These are phyloP conservation scores for Holacanthella duospinosa DNA, from an alignment of 2,888 invertebrate species.

Conservation along the genomic window DNA sequence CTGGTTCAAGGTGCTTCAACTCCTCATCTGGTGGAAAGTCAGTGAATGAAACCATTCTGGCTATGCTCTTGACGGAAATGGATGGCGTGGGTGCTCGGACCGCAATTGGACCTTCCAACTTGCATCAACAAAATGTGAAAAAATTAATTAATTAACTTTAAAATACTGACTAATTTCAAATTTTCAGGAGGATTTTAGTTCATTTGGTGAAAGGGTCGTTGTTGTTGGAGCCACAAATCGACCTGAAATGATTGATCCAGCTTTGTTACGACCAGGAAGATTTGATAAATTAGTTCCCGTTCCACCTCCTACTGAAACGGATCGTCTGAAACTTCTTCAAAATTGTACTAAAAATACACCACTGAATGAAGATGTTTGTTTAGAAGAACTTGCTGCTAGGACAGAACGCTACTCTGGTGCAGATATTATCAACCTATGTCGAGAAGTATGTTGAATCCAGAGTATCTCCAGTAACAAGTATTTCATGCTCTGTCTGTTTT, in stretches of 20 bases:
- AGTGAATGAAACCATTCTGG: slow-evolving; percentile 47
- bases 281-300: slow-evolving; percentile 54
- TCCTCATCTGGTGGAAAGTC: slow-evolving; percentile 30
- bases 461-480: background rate
- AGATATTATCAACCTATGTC: slow-evolving; percentile 52
- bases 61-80: slow-evolving; percentile 55
- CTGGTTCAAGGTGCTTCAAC: slow-evolving; percentile 40
- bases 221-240: slow-evolving; percentile 57
- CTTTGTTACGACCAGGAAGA: slow-evolving; percentile 53
- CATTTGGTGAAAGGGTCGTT: slow-evolving; percentile 42
- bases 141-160: no score
- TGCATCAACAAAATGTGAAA: background rate
- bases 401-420: slow-evolving; percentile 53
- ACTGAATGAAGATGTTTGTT: slow-evolving; percentile 42
- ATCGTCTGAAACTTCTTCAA: slow-evolving; percentile 46
- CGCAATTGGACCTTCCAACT: background rate
- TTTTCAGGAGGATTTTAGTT: background rate
- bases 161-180: background rate
- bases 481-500: background rate
- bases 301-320: slow-evolving; percentile 49
- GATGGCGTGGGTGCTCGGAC: slow-evolving; percentile 51
- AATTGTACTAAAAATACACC: slow-evolving; percentile 44
- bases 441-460: slow-evolving; percentile 43
- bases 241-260: slow-evolving; percentile 53
- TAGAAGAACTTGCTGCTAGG: slow-evolving; percentile 43